Base-by-base conservation (phyloP, 1,140 invertebrate genomes). In the Batillaria attramentaria region DNA sequence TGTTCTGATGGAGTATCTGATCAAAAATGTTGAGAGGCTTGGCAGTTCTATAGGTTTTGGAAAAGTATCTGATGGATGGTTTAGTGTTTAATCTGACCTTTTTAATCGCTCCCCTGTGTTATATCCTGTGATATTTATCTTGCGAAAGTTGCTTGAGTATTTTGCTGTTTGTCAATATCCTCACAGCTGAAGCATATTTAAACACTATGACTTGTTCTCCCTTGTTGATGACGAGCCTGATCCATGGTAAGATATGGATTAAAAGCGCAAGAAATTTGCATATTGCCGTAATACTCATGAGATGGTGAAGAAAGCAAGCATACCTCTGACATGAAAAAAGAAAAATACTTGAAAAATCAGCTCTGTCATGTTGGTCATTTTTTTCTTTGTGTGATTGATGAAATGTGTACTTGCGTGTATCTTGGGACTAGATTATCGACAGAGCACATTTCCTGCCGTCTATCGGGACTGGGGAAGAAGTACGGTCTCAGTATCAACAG, bases 401-500 rank as follows among this genome's bases (percentile, higher is more conserved):
- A 41, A n/a, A 20, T 69, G 8, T 69, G 13, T 41, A 13, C 8
- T 5, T 33, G 6, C 31, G 16, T 72, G 28, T 72, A 68, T 72
- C 39, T 54, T 69, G 79, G 33, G 41, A 86, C 54, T 83, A 94
- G 93, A 88, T 93, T 42, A 91, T 96, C 87, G 93, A 93, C 57
- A 91, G 94, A 72, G 94, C 95, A 1, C 92, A 93, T 65, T 96
- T 95, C 94, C 89, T 96, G 89, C 93, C 94, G 57, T 91, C 93
- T 41, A 94, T 94, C 84, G 93, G 93, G 57, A 93, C 93, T 79
- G 93, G 93, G n/a, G 93, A 94, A n/a, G 94, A 95, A 82, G 93
- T 94, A 8, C 92, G 93, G 76, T 91, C 92, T 65, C 94, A 95
- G 83, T 94, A 94, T 70, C 93, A 94, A 75, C 91, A 93, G 65